Base-by-base conservation (phyloP, 1,140 invertebrate species). In the Limonius californicus region DNA sequence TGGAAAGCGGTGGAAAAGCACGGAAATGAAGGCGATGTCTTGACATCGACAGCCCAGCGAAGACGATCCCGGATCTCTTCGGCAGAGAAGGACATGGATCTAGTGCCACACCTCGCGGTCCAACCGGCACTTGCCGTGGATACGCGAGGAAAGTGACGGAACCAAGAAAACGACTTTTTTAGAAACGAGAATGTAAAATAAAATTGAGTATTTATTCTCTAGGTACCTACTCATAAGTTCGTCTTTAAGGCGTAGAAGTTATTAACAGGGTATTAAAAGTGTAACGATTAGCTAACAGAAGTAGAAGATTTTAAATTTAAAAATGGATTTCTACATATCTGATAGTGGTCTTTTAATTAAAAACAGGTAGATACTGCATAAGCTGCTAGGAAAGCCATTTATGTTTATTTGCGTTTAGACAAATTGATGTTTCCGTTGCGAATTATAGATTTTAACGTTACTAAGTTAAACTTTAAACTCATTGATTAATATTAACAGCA, bases 71-170 rank as follows among this genome's bases (percentile, higher is more conserved):
- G 57, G 43, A 15, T 59, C 66, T 1, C 14, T 65, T 3, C 62
- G 63, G 4, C 65, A 69, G 58, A 58, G 68, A 16, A 65, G 63
- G 7, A 70, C 69, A 12, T 70, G 69, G 69, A 70, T 70, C 27
- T 70, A 70, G 69, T 67, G 65, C 57, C 62, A 65, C 16, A 56
- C 68, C 68, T 69, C 68, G 68, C 68, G 68, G 45, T 57, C 63
- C 59, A 65, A 53, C 19, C 16, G 62, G 32, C 57, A 54, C 0
- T 21, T 56, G 62, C 57, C 62, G 1, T 64, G 62, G 62, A 64
- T 53, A 2, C 62, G 62, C 62, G 62, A 64, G 62, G 62, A 64
- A 60, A 59, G 42, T 19, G 57, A 60, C 11, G 57, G 27, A 9
- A 27, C 18, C 11, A 50, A 21, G 30, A 59, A 54, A 54, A 35